Conservation (phyloP, 2,888 invertebrate genomes). For the Resseliella maxima region DNA sequence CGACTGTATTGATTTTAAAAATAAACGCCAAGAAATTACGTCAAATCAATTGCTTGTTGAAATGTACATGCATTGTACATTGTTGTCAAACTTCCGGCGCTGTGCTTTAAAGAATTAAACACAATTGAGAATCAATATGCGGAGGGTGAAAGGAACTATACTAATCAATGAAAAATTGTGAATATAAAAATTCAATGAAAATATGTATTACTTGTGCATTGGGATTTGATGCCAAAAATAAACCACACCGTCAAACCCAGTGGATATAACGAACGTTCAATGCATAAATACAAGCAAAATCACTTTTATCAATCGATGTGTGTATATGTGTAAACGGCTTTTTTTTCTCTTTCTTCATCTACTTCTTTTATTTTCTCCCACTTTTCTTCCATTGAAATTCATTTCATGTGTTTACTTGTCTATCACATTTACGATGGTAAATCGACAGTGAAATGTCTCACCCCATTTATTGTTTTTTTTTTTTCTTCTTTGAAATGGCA, state of each 20-base stretch:
- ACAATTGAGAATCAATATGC: not conserved
- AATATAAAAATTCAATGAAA: too few relatives aligned
- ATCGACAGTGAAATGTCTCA: not conserved
- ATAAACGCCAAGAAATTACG: not conserved
- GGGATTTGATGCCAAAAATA: not conserved
- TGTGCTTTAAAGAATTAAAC: not conserved
- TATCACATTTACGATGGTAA: not conserved
- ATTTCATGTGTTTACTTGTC: not conserved
- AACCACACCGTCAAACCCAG: not conserved
- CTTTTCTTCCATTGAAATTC: not conserved
- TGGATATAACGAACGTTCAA: not conserved
- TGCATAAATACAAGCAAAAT: conserved; percentile 26
- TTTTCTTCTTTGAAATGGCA: not conserved
- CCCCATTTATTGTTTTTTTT: not conserved
- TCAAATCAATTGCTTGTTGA: not conserved
- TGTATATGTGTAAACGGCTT: not conserved
- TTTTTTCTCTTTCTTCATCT: not conserved
- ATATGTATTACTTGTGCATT: not conserved
- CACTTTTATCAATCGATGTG: conserved; percentile 4
- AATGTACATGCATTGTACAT: not conserved
- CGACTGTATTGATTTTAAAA: conserved; percentile 2
- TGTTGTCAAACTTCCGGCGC: not conserved
- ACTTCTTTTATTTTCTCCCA: too few relatives aligned
- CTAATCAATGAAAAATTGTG: conserved; percentile 32
- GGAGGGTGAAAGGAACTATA: too few relatives aligned